Percentiles rank a stretch among this genome's conserved stretches.
Evolutionary conservation across 2,797 vertebrate genomes (phyloP).

Genomic region (Lepilemur septentrionalis): DNA sequence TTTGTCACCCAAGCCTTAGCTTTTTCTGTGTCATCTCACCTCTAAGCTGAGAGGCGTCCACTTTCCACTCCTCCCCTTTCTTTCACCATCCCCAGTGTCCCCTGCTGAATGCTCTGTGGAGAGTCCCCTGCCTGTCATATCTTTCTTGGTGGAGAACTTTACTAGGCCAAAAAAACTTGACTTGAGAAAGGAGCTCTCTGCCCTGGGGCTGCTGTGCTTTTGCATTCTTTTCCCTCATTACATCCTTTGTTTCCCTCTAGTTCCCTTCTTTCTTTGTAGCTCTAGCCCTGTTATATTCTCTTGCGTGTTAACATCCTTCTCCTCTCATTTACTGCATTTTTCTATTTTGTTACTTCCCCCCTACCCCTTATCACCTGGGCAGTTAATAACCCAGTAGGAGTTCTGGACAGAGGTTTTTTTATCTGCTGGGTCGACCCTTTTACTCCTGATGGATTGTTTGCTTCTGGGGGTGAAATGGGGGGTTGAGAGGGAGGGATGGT

Average conservation of each 20-base stretch:
- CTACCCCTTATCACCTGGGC: neutral
- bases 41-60: neutral
- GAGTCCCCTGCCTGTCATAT: neutral
- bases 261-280: neutral
- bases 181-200: neutral
- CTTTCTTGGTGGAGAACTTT: constrained; percentile 45
- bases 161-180: neutral
- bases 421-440: neutral
- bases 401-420: neutral
- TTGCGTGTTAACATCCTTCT: neutral
- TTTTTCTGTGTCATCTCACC: constrained; percentile 44
- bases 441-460: neutral
- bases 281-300: neutral
- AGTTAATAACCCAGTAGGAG: neutral
- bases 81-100: neutral
- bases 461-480: neutral
- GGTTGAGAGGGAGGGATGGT: neutral
- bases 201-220: neutral
- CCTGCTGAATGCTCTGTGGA: neutral
- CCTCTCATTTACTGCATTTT: neutral
- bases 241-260: neutral
- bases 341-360: neutral
- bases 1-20: constrained; percentile 25
- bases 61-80: neutral
- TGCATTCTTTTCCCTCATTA: neutral